Percentiles rank a stretch among this genome's conserved stretches.
Evolutionary conservation across 2,113 vertebrate genomes (phyloP).

Genomic region (Agelaius phoeniceus): DNA sequence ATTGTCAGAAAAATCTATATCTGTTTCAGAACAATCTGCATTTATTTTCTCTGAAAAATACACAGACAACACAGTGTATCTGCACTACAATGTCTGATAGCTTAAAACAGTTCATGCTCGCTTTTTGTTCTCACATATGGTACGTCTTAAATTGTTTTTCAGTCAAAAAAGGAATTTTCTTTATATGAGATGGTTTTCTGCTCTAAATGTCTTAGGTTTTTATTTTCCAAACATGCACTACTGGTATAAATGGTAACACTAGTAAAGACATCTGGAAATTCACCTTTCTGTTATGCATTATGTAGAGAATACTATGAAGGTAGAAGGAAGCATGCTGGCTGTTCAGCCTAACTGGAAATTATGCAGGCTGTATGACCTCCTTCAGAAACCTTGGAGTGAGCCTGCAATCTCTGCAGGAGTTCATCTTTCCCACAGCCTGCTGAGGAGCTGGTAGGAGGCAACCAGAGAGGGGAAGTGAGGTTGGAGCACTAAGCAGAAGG

Average conservation of each 20-base stretch:
- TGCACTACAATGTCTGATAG: not conserved
- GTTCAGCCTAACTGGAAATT: not conserved
- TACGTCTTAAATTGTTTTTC: not conserved
- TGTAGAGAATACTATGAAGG: not conserved
- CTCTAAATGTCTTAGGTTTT: not conserved
- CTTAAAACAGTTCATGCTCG: not conserved
- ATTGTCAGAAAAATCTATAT: not conserved
- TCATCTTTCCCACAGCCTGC: not conserved
- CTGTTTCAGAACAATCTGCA: not conserved
- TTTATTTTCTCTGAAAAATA: not conserved
- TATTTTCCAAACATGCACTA: not conserved
- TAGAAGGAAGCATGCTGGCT: not conserved
- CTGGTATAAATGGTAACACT: not conserved
- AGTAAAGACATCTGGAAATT: not conserved
- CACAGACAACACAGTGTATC: not conserved
- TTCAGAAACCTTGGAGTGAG: not conserved
- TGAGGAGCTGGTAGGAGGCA: not conserved
- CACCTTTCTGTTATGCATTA: not conserved
- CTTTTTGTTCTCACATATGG: not conserved
- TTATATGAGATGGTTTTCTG: not conserved
- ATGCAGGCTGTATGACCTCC: not conserved
- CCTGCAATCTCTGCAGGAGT: not conserved
- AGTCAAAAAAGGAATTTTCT: not conserved
- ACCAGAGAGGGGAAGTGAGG: not conserved
- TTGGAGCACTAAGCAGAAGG: not conserved